phyloP scores from a whole-genome alignment of 2,797 vertebrate species.

The Moxostoma hubbsi region DNA sequence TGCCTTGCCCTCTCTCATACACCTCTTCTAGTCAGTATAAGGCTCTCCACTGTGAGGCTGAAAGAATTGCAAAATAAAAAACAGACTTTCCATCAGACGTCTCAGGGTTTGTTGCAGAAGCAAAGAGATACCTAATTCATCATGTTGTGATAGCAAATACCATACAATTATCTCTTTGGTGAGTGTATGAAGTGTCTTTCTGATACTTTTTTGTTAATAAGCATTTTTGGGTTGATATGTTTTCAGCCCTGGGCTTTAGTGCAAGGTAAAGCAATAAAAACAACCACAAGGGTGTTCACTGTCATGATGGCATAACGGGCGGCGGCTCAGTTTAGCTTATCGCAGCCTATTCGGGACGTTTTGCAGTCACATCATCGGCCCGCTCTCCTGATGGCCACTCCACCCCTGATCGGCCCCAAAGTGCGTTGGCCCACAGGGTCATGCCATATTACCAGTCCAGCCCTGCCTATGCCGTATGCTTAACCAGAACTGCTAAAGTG shows the following conservation, averaged over 20 bases:
- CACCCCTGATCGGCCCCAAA: no score
- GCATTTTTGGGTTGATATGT: constrained; percentile 5
- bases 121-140: constrained; percentile 48
- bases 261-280: not conserved
- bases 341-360: no score
- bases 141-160: constrained; percentile 24
- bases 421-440: no score
- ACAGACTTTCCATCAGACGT: constrained; percentile 48
- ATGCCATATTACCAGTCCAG: no score
- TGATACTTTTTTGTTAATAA: constrained; percentile 12
- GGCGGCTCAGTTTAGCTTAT: no score
- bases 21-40: constrained; percentile 37
- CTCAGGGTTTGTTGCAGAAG: constrained; percentile 37
- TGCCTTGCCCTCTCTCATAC: constrained; percentile 36
- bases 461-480: not conserved
- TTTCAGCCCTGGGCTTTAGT: constrained; percentile 21
- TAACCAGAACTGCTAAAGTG: constrained; percentile 4
- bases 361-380: no score
- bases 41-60: constrained; percentile 37
- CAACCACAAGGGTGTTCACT: not conserved
- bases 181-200: constrained; percentile 22
- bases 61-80: constrained; percentile 48
- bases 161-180: constrained; percentile 29
- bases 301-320: no score
- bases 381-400: no score